Percentiles rank a stretch among this genome's conserved stretches.
These are phyloP conservation scores for Drosophila histrio DNA, from an alignment of 2,888 invertebrate genomes.

Conservation along the genomic window DNA sequence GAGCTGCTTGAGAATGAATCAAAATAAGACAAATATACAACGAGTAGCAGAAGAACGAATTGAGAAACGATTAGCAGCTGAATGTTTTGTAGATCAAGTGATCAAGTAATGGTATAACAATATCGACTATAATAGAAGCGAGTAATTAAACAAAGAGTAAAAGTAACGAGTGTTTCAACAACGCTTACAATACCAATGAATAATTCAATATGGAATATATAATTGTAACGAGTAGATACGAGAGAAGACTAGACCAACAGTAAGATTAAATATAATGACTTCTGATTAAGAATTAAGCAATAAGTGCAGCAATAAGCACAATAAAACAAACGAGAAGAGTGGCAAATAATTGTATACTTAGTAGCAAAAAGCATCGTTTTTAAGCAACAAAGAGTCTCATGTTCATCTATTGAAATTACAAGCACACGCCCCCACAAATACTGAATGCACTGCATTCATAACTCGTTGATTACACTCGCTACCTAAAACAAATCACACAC, in stretches of 20 bases:
- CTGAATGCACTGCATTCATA: constrained; percentile 5
- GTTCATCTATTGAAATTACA: background rate
- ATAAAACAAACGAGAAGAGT: background rate
- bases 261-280: too few relatives aligned
- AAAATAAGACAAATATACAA: background rate
- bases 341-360: too few relatives aligned
- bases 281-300: too few relatives aligned
- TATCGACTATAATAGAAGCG: background rate
- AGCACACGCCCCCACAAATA: background rate
- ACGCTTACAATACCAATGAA: too few relatives aligned
- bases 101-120: too few relatives aligned
- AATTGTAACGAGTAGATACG: too few relatives aligned
- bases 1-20: background rate
- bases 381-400: background rate
- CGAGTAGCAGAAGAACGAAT: background rate
- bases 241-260: too few relatives aligned
- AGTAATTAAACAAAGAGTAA: background rate
- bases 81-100: too few relatives aligned
- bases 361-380: too few relatives aligned
- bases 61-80: background rate
- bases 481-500: background rate
- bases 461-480: constrained; percentile 1
- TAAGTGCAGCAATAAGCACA: too few relatives aligned
- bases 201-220: too few relatives aligned
- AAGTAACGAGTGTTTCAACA: too few relatives aligned